A percentile compares a stretch with the other conserved stretches of the same genome.
These are phyloP conservation scores for Maniola jurtina DNA, from an alignment of 1,140 invertebrate species.

Conservation along the genomic window DNA sequence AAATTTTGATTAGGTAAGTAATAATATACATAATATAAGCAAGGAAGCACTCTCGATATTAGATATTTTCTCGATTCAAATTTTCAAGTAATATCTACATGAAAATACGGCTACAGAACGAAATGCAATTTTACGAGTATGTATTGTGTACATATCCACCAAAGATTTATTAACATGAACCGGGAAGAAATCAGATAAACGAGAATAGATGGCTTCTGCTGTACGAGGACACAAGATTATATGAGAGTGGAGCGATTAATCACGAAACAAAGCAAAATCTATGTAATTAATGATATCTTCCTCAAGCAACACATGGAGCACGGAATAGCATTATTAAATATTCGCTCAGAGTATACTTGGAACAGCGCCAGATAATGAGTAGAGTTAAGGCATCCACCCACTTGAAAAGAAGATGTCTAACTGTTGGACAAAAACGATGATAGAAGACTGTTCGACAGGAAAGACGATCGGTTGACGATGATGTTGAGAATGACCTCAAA, in stretches of 20 bases:
- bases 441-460: neutral
- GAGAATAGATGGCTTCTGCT: slow-evolving; percentile 30
- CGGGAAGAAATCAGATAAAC: slow-evolving; percentile 30
- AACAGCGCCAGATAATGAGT: slow-evolving; percentile 39
- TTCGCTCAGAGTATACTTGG: slow-evolving; percentile 36
- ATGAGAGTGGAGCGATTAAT: slow-evolving; percentile 28
- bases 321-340: slow-evolving; percentile 36
- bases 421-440: neutral
- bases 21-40: too few relatives aligned
- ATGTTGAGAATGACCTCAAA: too few relatives aligned
- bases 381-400: slow-evolving; percentile 8
- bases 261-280: slow-evolving; percentile 31
- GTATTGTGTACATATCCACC: slow-evolving; percentile 6
- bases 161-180: slow-evolving; percentile 28
- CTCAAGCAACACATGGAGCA: slow-evolving; percentile 30
- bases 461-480: too few relatives aligned
- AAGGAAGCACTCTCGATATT: too few relatives aligned
- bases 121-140: neutral
- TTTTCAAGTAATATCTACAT: neutral
- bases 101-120: neutral
- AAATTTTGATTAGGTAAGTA: too few relatives aligned
- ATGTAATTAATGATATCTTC: slow-evolving; percentile 35
- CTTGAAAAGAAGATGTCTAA: neutral
- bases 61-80: too few relatives aligned
- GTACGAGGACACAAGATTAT: slow-evolving; percentile 26